These are phyloP conservation scores for Augochlora pura DNA, from an alignment of 1,140 invertebrate species.

Conservation along the genomic window DNA sequence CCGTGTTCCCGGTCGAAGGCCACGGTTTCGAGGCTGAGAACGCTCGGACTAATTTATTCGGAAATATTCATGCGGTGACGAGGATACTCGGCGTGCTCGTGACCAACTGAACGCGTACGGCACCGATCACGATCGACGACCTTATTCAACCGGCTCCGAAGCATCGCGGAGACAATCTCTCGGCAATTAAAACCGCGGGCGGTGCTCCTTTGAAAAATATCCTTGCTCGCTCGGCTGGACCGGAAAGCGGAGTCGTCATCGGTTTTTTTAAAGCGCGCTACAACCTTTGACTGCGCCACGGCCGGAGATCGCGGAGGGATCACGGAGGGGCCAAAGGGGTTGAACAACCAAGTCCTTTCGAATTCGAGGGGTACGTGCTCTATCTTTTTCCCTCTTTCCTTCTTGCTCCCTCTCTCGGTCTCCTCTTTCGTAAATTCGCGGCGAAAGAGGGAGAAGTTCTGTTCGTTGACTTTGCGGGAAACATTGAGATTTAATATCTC, in stretches of 20 bases:
- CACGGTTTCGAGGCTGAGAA: conserved; percentile 2
- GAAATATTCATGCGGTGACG: neutral
- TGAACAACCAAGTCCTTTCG: conserved; percentile 28
- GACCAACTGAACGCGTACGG: conserved; percentile 3
- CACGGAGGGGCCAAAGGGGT: conserved; percentile 38
- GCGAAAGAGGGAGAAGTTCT: neutral
- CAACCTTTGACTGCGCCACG: conserved; percentile 29
- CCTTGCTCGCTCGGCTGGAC: neutral
- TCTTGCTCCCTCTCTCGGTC: neutral
- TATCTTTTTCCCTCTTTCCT: too few relatives aligned
- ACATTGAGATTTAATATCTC: conserved; percentile 48
- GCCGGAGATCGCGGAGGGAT: conserved; percentile 18
- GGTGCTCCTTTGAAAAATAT: neutral
- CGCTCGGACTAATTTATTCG: neutral
- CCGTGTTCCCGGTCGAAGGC: neutral
- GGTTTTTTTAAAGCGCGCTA: neutral
- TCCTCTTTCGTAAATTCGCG: neutral
- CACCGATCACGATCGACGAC: neutral
- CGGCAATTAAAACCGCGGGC: too few relatives aligned
- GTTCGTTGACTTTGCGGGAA: conserved; percentile 27
- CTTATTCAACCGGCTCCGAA: too few relatives aligned
- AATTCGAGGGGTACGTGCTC: conserved; percentile 16
- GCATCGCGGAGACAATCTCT: too few relatives aligned
- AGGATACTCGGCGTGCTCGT: neutral
- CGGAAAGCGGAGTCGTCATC: neutral